Base-by-base conservation (phyloP, 2,797 vertebrate genomes). In the Spinus olivaceus region DNA sequence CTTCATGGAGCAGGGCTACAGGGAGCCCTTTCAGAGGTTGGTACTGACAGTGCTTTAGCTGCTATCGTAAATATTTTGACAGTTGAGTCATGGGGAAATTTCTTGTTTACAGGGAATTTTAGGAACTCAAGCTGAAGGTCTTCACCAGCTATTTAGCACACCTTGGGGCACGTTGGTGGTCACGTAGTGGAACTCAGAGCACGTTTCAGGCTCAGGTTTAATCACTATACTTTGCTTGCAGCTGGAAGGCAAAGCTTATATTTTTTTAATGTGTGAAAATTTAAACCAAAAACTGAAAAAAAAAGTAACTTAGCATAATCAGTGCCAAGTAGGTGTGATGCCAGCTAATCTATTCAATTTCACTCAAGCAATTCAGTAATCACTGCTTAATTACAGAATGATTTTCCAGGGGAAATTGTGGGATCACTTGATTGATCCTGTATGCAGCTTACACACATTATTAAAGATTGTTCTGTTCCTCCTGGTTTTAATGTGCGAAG, bases 51-150 rank as follows among this genome's bases (percentile, higher is more conserved):
- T 77, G 77, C 72, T 93, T 92, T 44, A 95, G 84, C 88, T 94
- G 88, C 78, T 91, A 39, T 51, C 4, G 0, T 95, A 97, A 97
- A 97, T 97, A 92, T 95, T 97, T 96, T 96, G 96, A 93, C 76
- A 94, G 54, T 78, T 88, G 93, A 94, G 94, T 95, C 92, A 95
- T 39, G 74, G 83, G 79, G 87, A 95, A 92, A 88, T 88, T 94
- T 94, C 79, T 95, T 89, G 60, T 96, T 92, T 87, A 90, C 71
- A 56, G 47, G 78, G 81, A 95, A 92, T 92, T 90, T 96, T 92
- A 95, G 89, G 94, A 95, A 88, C 92, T 92, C 16, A 7, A 72
- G 66, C 81, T 92, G 87, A 95, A 95, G 70, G 76, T 95, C 83
- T 92, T 86, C 70, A 81, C 16, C 85, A 78, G 90, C 74, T 95